These are phyloP conservation scores for Sylvia borin DNA, from an alignment of 2,797 vertebrate species.

Conservation along the genomic window DNA sequence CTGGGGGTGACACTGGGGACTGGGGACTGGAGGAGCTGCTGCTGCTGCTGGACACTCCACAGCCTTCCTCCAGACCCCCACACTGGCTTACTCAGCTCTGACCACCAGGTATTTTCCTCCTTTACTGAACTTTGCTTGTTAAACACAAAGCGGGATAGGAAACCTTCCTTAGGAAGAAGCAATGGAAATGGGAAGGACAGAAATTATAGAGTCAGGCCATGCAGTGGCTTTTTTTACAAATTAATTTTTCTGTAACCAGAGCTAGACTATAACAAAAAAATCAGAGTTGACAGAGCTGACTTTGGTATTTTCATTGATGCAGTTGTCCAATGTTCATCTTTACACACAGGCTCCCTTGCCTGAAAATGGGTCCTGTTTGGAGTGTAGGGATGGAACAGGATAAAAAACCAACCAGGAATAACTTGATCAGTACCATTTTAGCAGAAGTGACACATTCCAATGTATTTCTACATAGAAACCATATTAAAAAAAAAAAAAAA, in stretches of 20 bases:
- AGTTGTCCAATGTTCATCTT: not conserved
- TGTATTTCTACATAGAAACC: not conserved
- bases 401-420: not conserved
- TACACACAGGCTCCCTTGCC: not conserved
- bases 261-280: not conserved
- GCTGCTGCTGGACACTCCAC: not conserved
- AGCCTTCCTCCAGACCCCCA: not conserved
- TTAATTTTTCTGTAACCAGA: not conserved
- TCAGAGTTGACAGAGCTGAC: not conserved
- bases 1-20: rapidly evolving
- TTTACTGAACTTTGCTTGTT: not conserved
- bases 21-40: not conserved
- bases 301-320: not conserved
- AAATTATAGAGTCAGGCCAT: not conserved
- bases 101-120: not conserved
- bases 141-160: not conserved
- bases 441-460: not conserved
- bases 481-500: not conserved
- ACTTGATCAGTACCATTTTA: not conserved
- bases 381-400: not conserved
- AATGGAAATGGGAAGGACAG: not conserved
- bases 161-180: not conserved
- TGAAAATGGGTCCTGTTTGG: not conserved
- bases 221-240: not conserved
- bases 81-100: rapidly evolving